A percentile compares a stretch with the other conserved stretches of the same genome.
Conservation (phyloP, 2,797 vertebrate species). For the Pangasius larnaudii region DNA sequence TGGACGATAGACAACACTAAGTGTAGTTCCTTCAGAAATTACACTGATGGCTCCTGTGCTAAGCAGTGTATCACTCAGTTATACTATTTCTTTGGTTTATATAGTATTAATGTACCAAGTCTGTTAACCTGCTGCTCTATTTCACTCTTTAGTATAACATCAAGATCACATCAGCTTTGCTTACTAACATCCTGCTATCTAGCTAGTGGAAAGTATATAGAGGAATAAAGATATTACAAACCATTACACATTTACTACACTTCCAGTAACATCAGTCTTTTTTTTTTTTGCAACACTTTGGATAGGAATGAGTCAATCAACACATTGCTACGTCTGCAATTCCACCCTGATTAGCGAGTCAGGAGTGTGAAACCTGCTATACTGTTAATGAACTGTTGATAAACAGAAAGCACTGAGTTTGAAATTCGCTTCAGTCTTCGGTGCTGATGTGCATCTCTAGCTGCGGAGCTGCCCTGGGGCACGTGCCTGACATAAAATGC, state of each 20-base stretch:
- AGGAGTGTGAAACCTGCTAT: not conserved
- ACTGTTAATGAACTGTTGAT: slow-evolving; percentile 19
- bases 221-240: not conserved
- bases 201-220: not conserved
- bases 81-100: not conserved
- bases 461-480: too few relatives aligned
- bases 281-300: not conserved
- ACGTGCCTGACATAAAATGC: not conserved
- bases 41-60: not conserved
- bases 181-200: not conserved
- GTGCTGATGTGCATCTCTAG: not conserved
- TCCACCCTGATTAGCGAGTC: not conserved
- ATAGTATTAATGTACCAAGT: not conserved
- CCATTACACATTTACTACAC: not conserved
- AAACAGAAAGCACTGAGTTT: not conserved
- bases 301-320: not conserved
- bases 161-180: not conserved
- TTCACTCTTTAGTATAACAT: not conserved
- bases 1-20: not conserved
- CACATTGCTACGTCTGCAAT: not conserved
- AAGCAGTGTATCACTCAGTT: not conserved
- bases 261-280: not conserved
- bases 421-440: not conserved
- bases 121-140: not conserved
- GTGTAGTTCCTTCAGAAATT: not conserved